phyloP scores from a whole-genome alignment of 2,113 vertebrate species.

The Platysternon megacephalum region DNA sequence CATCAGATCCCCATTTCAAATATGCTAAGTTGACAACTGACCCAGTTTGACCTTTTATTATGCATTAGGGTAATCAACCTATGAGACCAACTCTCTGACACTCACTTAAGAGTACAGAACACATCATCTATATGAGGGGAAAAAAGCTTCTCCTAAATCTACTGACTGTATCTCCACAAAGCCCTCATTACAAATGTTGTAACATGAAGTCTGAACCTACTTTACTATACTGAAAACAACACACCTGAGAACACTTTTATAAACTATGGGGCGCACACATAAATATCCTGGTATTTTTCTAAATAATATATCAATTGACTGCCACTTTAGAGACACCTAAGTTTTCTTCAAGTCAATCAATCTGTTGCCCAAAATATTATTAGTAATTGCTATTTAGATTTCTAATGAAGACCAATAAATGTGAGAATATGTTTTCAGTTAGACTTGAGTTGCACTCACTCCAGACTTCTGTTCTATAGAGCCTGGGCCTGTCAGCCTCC shows the following conservation, averaged over 20 bases:
- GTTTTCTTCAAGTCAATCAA: conserved; percentile 16
- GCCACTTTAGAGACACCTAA: neutral
- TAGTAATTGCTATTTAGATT: neutral
- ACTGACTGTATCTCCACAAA: neutral
- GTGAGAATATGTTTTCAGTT: neutral
- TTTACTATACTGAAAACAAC: neutral
- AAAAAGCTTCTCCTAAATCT: neutral
- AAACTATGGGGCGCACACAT: neutral
- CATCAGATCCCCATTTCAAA: neutral
- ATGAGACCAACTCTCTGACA: neutral
- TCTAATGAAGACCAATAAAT: conserved; percentile 27
- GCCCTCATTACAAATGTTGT: neutral
- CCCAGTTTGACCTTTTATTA: neutral
- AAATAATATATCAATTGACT: neutral
- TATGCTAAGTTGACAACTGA: neutral
- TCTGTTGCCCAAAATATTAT: conserved; percentile 23
- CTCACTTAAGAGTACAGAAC: neutral
- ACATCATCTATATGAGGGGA: neutral
- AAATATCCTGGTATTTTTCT: neutral
- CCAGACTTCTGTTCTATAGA: neutral
- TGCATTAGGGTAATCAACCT: neutral
- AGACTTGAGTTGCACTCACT: neutral
- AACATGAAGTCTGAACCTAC: neutral
- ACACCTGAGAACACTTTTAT: neutral
- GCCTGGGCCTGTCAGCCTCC: accelerated